phyloP scores from a whole-genome alignment of 2,888 invertebrate species.

The Acanthacorydalis orientalis region DNA sequence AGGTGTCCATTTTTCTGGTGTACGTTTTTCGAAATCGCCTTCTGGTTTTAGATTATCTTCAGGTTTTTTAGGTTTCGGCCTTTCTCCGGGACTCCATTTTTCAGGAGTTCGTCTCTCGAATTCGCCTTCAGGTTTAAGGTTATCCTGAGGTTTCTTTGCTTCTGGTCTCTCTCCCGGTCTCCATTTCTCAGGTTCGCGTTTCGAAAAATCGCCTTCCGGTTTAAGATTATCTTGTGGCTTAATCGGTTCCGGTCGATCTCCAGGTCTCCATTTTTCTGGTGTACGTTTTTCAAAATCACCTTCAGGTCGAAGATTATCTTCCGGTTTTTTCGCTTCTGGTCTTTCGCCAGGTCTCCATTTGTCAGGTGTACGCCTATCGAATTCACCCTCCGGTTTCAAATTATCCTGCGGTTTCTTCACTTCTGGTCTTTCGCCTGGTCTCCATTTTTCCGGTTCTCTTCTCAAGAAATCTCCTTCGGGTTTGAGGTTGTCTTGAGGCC shows the following conservation, averaged over 20 bases:
- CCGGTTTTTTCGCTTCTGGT: conserved; percentile 21
- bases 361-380: conserved; percentile 19
- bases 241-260: conserved; percentile 24
- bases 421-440: conserved; percentile 31
- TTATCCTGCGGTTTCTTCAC: conserved; percentile 24
- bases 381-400: conserved; percentile 23
- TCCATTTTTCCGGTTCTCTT: conserved; percentile 24
- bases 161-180: conserved; percentile 25
- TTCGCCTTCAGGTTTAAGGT: conserved; percentile 27
- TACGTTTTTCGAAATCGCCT: conserved; percentile 28
- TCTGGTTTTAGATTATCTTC: conserved; percentile 36
- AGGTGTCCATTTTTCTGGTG: conserved; percentile 21
- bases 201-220: conserved; percentile 32
- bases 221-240: conserved; percentile 28
- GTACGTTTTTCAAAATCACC: conserved; percentile 27
- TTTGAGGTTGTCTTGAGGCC: conserved; percentile 27
- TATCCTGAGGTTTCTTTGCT: conserved; percentile 27
- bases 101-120: conserved; percentile 21
- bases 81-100: conserved; percentile 24
- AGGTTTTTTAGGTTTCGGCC: conserved; percentile 29
- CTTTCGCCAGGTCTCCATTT: conserved; percentile 27
- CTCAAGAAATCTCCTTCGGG: conserved; percentile 38
- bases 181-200: conserved; percentile 18
- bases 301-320: conserved; percentile 29
- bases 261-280: conserved; percentile 24